Conservation (phyloP, 1,140 invertebrate genomes). For the Trissolcus basalis region DNA sequence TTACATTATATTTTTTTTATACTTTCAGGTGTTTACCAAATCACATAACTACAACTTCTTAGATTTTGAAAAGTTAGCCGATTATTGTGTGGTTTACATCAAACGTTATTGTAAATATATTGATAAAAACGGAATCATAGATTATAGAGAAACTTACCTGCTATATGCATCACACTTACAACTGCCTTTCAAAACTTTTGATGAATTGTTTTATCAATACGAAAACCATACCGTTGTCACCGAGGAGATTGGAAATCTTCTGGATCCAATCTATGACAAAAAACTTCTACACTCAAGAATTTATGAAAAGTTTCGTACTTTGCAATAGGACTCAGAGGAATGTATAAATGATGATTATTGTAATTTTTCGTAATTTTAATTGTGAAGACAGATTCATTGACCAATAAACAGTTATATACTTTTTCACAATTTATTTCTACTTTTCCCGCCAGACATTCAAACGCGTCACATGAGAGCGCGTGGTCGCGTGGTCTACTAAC, state of each 20-base stretch:
- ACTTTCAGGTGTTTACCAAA: constrained; percentile 42
- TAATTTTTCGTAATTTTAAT: constrained; percentile 8
- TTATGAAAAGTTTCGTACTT: constrained; percentile 22
- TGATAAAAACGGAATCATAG: constrained; percentile 1
- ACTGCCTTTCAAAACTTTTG: constrained; percentile 23
- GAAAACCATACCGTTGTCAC: constrained; percentile 16
- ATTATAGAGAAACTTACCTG: constrained; percentile 21
- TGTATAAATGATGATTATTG: no score
- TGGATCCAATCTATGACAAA: constrained; percentile 35
- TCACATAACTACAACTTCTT: constrained; percentile 35
- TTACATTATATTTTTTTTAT: no score
- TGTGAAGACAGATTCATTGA: no score
- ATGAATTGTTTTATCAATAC: constrained; percentile 31
- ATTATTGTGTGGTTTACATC: constrained; percentile 27
- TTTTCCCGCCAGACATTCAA: no score
- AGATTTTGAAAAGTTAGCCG: constrained; percentile 36
- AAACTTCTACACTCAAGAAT: constrained; percentile 29
- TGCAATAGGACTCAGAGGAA: no score
- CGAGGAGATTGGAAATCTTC: constrained; percentile 16
- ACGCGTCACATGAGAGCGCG: no score
- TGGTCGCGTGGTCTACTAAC: no score
- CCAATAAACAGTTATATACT: no score
- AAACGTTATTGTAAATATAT: constrained; percentile 19
- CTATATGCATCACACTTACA: constrained; percentile 12
- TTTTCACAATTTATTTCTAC: no score